Evolutionary conservation across 1,140 invertebrate species (phyloP).

Genomic region (Trachymyrmex cornetzi): DNA sequence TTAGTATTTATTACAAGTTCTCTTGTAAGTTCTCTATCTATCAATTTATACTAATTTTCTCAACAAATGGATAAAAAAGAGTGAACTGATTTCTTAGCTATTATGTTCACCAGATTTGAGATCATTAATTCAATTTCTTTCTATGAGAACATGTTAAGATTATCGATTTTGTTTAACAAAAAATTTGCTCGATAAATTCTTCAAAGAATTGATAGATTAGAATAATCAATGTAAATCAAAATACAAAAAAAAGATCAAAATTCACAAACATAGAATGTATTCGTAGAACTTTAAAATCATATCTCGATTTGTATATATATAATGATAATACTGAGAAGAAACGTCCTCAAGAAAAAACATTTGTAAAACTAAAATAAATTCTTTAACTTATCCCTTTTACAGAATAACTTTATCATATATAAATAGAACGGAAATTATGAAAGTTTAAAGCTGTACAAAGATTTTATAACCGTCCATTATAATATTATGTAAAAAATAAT

Average conservation of each 20-base stretch:
- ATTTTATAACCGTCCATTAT: not conserved
- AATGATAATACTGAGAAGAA: not conserved
- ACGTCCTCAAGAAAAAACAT: not conserved
- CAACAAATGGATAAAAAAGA: not conserved
- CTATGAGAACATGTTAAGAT: not conserved
- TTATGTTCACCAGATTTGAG: not conserved
- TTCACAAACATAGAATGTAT: not conserved
- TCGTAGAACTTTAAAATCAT: not conserved
- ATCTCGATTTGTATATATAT: not conserved
- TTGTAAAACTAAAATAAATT: slow-evolving; percentile 1
- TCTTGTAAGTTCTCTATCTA: too few relatives aligned
- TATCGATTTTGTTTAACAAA: not conserved
- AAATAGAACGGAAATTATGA: not conserved
- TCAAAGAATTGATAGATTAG: not conserved
- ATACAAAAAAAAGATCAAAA: not conserved
- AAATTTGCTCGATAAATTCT: not conserved
- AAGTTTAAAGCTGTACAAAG: not conserved
- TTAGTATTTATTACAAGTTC: not conserved
- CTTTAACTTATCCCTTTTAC: not conserved
- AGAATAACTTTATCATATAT: not conserved
- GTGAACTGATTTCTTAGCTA: not conserved
- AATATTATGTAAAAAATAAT: not conserved
- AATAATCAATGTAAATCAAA: not conserved
- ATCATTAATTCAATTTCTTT: not conserved
- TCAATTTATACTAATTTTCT: too few relatives aligned